phyloP scores from a whole-genome alignment of 2,113 vertebrate genomes.

The Xyrauchen texanus region DNA sequence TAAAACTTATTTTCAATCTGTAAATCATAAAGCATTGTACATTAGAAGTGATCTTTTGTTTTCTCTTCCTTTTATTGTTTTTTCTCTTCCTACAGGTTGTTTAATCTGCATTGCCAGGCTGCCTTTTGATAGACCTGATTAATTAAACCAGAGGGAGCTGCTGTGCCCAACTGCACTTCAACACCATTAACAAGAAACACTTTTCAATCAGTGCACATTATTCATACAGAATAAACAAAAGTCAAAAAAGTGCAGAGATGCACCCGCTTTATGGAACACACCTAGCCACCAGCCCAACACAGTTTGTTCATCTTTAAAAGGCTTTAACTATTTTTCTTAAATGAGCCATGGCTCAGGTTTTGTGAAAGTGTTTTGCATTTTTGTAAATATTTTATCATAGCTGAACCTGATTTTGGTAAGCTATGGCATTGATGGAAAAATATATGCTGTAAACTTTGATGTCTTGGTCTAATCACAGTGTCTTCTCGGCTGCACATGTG shows the following conservation, averaged over 20 bases:
- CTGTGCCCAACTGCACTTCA: conserved; percentile 11
- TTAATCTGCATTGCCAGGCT: too few relatives aligned
- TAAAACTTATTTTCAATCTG: too few relatives aligned
- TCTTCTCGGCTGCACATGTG: conserved; percentile 4
- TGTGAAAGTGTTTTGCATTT: conserved; percentile 41
- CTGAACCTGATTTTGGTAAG: not conserved
- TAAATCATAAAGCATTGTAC: too few relatives aligned
- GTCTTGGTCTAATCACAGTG: conserved; percentile 17
- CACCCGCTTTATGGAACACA: conserved; percentile 2
- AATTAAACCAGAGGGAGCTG: not conserved
- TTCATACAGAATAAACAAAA: conserved; percentile 2
- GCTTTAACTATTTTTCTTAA: not conserved
- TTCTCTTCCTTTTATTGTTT: too few relatives aligned
- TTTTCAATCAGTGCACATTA: not conserved
- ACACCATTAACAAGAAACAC: not conserved
- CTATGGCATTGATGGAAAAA: conserved; percentile 23
- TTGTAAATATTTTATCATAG: conserved; percentile 34
- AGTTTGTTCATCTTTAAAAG: not conserved
- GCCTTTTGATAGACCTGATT: too few relatives aligned
- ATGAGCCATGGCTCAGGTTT: not conserved
- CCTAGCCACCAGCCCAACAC: not conserved
- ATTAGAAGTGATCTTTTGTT: too few relatives aligned
- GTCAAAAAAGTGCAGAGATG: not conserved
- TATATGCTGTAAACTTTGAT: conserved; percentile 42
- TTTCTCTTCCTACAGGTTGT: too few relatives aligned